Evolutionary conservation across 1,140 invertebrate genomes (phyloP), one percentile per base, ranked within the genome.

Genomic region (Cylas formicarius): DNA sequence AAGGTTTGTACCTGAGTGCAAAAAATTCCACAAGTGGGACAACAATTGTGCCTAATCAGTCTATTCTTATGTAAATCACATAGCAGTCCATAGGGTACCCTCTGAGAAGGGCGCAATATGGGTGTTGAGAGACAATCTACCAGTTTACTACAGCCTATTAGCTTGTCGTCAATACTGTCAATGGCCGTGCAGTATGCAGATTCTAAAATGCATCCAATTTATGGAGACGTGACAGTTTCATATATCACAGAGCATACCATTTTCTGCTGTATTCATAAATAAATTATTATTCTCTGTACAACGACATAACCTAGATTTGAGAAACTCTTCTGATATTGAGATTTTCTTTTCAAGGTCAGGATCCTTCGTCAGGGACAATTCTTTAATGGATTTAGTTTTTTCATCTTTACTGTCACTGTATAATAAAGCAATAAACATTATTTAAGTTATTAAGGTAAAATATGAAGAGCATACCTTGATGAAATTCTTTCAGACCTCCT

Each of bases 11-110:
- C 90, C 75, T 93, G 88, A 19, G 89, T 85, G 61, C 90, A 95
- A 65, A 92, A 96, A 11, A 89, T 69, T 4, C 90, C 91, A 67
- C 91, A 96, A 1, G 81, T 80, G 1, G 90, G 84, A 63, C 91
- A 96, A 62, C 88, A 91, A 60, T 91, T 88, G 63, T 96, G 91
- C 19, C 77, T 64, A 5, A 76, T 64, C 18, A 96, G 64, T 43
- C 89, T 74, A 54, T 81, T 76, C 48, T 79, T 73, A 65, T 95
- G 91, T 58, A 81, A 74, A 26, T 81, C 75, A 66, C 91, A 95
- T 2, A 90, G 68, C n/a, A 89, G 77, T 59, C 85, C 77, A 65
- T 84, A 93, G 20, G 89, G 87, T 34, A 90, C 80, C 33, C 82
- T 74, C 1, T 78, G 76, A 29, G 86, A 86, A 1, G 90, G 80